Conservation (phyloP, 2,888 invertebrate genomes). For the Acrobasis suavella region DNA sequence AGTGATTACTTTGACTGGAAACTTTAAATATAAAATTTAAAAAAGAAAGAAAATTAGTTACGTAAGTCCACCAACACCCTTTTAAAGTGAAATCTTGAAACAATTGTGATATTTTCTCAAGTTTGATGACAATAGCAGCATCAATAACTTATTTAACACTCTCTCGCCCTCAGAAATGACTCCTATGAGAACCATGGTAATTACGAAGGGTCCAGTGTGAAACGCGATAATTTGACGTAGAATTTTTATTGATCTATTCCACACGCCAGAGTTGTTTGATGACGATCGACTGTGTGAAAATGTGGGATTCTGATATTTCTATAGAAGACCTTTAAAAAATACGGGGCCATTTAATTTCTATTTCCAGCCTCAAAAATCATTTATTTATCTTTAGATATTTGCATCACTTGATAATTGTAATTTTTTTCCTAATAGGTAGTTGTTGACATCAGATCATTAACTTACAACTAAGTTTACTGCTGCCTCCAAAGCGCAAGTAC, state of each 20-base stretch:
- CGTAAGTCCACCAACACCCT: background rate
- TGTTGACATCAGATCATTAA: no score
- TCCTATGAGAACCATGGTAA: conserved; percentile 71
- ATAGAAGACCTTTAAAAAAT: no score
- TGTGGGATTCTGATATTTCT: background rate
- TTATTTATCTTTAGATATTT: no score
- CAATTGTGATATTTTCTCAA: conserved; percentile 1
- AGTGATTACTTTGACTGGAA: no score
- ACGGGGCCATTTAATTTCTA: no score
- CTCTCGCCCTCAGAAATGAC: conserved; percentile 25
- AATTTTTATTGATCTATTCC: conserved; percentile 22
- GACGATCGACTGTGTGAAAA: conserved; percentile 15
- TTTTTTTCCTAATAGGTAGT: no score
- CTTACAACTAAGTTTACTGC: no score
- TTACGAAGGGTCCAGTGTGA: conserved; percentile 64
- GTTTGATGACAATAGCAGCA: conserved; percentile 8
- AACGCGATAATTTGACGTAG: conserved; percentile 58
- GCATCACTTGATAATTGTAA: no score
- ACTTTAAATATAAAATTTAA: no score
- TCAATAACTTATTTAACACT: conserved; percentile 38
- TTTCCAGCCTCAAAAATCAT: no score
- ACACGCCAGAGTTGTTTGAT: conserved; percentile 10
- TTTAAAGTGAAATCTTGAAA: background rate
- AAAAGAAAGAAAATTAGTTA: no score
- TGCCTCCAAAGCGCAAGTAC: no score